A percentile compares a stretch with the other conserved stretches of the same genome.
Evolutionary conservation across 2,113 vertebrate species (phyloP).

Genomic region (Egretta garzetta): DNA sequence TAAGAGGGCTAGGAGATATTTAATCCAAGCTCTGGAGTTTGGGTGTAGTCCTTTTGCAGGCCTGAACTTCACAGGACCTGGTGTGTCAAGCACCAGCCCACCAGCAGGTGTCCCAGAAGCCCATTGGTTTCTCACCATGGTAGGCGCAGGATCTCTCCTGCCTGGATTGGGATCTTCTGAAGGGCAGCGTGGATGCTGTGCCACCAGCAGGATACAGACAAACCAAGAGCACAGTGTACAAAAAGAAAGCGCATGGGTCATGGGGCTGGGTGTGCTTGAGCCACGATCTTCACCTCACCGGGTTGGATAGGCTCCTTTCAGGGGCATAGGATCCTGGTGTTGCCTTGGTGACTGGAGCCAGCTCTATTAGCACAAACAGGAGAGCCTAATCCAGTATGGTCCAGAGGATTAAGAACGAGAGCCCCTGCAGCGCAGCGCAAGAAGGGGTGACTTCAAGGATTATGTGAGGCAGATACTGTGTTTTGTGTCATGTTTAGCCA

Average conservation of each 20-base stretch:
- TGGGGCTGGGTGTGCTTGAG: neutral
- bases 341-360: neutral
- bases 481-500: neutral
- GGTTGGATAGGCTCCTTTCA: fast-evolving
- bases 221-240: neutral
- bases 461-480: neutral
- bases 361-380: neutral
- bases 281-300: neutral
- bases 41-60: neutral
- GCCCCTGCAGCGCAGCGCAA: fast-evolving
- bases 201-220: neutral
- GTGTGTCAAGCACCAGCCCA: neutral
- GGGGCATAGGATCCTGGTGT: neutral
- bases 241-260: fast-evolving
- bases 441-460: neutral
- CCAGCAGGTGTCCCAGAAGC: slow-evolving; percentile 44
- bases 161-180: neutral
- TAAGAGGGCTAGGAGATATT: neutral
- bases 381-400: neutral
- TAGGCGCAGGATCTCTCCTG: neutral
- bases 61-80: neutral
- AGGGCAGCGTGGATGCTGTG: neutral
- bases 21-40: neutral
- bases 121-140: neutral
- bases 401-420: neutral